Evolutionary conservation across 1,140 invertebrate species (phyloP).

Genomic region (Lordiphosa stackelbergi): DNA sequence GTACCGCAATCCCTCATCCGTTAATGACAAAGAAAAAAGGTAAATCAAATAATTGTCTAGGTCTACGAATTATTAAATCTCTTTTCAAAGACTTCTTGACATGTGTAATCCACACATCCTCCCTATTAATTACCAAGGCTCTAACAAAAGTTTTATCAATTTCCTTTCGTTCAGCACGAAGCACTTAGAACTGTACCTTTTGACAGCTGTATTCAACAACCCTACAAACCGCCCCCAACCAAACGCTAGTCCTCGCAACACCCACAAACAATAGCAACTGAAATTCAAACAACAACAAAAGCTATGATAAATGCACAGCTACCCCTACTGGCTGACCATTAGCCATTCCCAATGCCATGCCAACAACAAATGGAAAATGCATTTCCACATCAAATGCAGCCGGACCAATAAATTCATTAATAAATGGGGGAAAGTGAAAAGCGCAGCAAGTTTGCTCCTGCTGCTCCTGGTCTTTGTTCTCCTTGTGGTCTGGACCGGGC

Average conservation of each 20-base stretch:
- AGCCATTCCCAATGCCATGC: conserved; percentile 10
- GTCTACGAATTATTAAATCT: conserved; percentile 13
- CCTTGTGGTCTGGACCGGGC: conserved; percentile 23
- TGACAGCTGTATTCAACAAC: conserved; percentile 29
- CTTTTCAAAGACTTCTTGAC: conserved; percentile 12
- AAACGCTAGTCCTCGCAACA: conserved; percentile 15
- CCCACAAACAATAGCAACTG: conserved; percentile 33
- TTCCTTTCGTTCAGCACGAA: background rate
- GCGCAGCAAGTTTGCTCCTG: conserved; percentile 25
- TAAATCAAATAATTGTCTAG: background rate
- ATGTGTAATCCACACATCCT: conserved; percentile 15
- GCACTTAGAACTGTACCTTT: background rate
- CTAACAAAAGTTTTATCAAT: conserved; percentile 12
- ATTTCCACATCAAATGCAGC: conserved; percentile 53
- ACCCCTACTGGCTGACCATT: conserved; percentile 10
- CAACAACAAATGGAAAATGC: conserved; percentile 41
- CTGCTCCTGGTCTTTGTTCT: conserved; percentile 29
- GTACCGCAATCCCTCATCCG: too few relatives aligned
- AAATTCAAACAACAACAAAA: conserved; percentile 44
- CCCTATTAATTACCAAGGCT: conserved; percentile 47
- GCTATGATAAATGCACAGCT: conserved; percentile 44
- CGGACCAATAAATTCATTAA: conserved; percentile 60
- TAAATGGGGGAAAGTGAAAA: conserved; percentile 55
- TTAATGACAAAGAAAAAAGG: too few relatives aligned
- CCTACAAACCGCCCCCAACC: conserved; percentile 1